Evolutionary conservation across 2,113 vertebrate genomes (phyloP).

Genomic region (Zingel zingel): DNA sequence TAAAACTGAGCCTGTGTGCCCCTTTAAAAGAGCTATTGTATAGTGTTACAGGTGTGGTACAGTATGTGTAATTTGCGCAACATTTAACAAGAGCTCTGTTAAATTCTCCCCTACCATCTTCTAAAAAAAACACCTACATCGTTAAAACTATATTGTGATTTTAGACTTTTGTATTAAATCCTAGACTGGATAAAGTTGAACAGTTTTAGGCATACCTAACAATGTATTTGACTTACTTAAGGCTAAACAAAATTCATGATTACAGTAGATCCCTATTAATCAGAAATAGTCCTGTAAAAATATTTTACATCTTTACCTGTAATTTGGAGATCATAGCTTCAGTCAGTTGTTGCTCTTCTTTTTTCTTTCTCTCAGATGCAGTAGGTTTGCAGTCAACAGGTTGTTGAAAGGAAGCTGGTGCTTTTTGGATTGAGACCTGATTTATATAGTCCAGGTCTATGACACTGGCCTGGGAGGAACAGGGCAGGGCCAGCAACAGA

Average conservation of each 20-base stretch:
- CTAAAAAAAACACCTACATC: background rate
- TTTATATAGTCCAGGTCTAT: conserved; percentile 72
- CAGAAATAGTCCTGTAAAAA: background rate
- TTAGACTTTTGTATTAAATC: background rate
- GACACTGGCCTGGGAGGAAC: conserved; percentile 20
- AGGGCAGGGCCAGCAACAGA: conserved; percentile 1
- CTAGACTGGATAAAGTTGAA: background rate
- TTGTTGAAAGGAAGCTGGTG: conserved; percentile 48
- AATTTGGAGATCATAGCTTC: conserved; percentile 76
- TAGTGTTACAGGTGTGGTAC: background rate
- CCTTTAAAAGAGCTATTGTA: too few relatives aligned
- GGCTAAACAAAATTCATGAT: background rate
- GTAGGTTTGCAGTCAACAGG: conserved; percentile 19
- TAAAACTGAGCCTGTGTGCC: too few relatives aligned
- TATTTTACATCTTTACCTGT: conserved; percentile 64
- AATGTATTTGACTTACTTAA: background rate
- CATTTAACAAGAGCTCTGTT: background rate
- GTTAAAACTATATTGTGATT: background rate
- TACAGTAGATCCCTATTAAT: background rate
- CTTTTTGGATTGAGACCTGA: conserved; percentile 35
- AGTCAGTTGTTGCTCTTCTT: conserved; percentile 7
- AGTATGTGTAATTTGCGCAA: background rate
- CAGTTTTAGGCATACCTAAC: background rate
- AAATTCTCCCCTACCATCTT: background rate
- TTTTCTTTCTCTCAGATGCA: conserved; percentile 26